Conservation (phyloP, 2,888 invertebrate species). For the Dynastes hyllus region DNA sequence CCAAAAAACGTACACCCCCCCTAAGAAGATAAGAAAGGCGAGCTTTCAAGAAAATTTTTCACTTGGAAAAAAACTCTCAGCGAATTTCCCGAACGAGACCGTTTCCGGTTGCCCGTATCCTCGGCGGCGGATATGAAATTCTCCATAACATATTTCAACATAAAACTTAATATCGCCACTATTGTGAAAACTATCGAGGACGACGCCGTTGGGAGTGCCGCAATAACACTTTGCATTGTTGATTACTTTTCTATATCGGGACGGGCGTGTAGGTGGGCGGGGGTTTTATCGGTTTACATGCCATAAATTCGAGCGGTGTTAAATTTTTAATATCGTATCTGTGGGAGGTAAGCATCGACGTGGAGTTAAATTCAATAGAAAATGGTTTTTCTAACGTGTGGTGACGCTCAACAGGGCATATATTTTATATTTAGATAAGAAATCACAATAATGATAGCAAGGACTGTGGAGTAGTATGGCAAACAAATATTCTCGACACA, state of each 20-base stretch:
- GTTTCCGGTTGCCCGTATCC: constrained; percentile 51
- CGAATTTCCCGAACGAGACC: constrained; percentile 55
- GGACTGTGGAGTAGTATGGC: too few species aligned
- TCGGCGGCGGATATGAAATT: constrained; percentile 38
- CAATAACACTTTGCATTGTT: constrained; percentile 34
- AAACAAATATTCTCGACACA: too few species aligned
- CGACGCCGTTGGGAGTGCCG: not conserved
- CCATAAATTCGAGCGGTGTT: too few species aligned
- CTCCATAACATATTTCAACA: constrained; percentile 30
- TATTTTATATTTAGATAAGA: too few species aligned
- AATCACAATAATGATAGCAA: too few species aligned
- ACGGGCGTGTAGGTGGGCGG: not conserved
- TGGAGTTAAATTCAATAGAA: too few species aligned
- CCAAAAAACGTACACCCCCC: not conserved
- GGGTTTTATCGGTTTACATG: not conserved
- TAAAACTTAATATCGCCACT: constrained; percentile 29
- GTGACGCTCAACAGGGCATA: too few species aligned
- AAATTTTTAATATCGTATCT: constrained; percentile 5
- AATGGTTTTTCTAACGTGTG: too few species aligned
- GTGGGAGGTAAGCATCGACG: not conserved
- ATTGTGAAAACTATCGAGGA: constrained; percentile 27
- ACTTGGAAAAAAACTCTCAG: constrained; percentile 56
- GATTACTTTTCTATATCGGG: constrained; percentile 23
- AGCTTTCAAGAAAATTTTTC: too few species aligned
- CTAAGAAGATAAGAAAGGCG: constrained; percentile 39